A percentile compares a stretch with the other conserved stretches of the same genome.
These are phyloP conservation scores for Mizuhopecten yessoensis DNA, from an alignment of 1,140 invertebrate genomes.

Conservation along the genomic window DNA sequence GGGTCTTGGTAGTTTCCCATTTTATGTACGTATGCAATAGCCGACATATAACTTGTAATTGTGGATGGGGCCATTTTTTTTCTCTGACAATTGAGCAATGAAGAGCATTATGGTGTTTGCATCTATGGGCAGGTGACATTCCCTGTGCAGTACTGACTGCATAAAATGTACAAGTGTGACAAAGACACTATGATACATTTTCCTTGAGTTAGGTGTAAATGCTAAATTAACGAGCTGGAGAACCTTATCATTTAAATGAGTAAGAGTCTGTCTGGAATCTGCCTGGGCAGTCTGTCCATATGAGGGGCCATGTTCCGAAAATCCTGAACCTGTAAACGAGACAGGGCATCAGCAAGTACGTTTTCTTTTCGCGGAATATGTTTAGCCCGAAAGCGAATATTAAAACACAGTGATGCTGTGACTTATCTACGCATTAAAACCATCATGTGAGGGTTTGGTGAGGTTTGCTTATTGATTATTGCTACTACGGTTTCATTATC, in stretches of 20 bases:
- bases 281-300: slow-evolving; percentile 8
- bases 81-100: neutral
- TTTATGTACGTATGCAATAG: too few species aligned
- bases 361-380: slow-evolving; percentile 54
- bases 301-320: slow-evolving; percentile 44
- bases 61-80: neutral
- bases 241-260: too few species aligned
- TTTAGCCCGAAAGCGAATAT: slow-evolving; percentile 49
- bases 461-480: slow-evolving; percentile 58
- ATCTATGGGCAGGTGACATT: neutral
- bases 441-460: too few species aligned
- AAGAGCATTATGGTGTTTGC: neutral
- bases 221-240: too few species aligned
- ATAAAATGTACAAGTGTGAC: neutral
- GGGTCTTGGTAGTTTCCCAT: neutral
- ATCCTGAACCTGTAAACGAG: slow-evolving; percentile 44
- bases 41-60: too few species aligned
- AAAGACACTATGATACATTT: too few species aligned
- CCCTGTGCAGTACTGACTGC: neutral
- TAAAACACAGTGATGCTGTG: too few species aligned
- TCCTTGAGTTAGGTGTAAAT: too few species aligned
- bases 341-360: slow-evolving; percentile 50
- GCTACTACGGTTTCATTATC: slow-evolving; percentile 60
- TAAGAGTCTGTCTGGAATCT: neutral
- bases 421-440: too few species aligned